Evolutionary conservation across 1,140 invertebrate genomes (phyloP).

Genomic region (Zaprionus inermis): DNA sequence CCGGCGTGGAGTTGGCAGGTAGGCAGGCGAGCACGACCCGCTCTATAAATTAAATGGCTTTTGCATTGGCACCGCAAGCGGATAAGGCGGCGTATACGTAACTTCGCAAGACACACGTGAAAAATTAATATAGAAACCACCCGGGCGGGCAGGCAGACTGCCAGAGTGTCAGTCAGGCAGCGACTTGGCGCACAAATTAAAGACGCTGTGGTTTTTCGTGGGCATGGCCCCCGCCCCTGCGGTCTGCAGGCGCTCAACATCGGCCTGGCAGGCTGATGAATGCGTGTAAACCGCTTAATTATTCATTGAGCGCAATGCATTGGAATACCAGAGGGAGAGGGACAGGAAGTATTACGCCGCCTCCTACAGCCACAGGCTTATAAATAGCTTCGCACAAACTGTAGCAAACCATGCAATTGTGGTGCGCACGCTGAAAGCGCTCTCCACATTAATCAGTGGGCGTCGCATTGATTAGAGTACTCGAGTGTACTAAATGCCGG

Average conservation of each 20-base stretch:
- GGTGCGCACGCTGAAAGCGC: conserved; percentile 38
- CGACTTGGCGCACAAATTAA: conserved; percentile 39
- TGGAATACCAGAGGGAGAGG: conserved; percentile 60
- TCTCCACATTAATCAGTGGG: conserved; percentile 69
- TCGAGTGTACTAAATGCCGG: conserved; percentile 50
- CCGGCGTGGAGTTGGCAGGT: conserved; percentile 1
- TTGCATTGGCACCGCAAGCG: conserved; percentile 39
- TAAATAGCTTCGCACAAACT: conserved; percentile 55
- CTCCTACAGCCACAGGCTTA: conserved; percentile 53
- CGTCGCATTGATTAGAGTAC: conserved; percentile 64
- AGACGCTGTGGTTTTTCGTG: conserved; percentile 54
- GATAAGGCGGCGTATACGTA: conserved; percentile 48
- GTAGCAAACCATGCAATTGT: conserved; percentile 55
- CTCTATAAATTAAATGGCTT: conserved; percentile 79
- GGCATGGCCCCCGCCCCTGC: background rate
- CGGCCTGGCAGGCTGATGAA: conserved; percentile 51
- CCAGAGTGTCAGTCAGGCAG: conserved; percentile 12
- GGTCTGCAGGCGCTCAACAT: background rate
- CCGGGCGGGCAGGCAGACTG: conserved; percentile 47
- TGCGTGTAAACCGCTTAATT: conserved; percentile 77
- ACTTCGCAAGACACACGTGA: conserved; percentile 27
- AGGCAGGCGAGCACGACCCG: conserved; percentile 39
- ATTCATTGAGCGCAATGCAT: conserved; percentile 80
- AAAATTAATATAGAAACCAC: conserved; percentile 45
- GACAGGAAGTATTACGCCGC: background rate